A percentile compares a stretch with the other conserved stretches of the same genome.
phyloP scores from a whole-genome alignment of 1,140 invertebrate species.

The Acromyrmex charruanus region DNA sequence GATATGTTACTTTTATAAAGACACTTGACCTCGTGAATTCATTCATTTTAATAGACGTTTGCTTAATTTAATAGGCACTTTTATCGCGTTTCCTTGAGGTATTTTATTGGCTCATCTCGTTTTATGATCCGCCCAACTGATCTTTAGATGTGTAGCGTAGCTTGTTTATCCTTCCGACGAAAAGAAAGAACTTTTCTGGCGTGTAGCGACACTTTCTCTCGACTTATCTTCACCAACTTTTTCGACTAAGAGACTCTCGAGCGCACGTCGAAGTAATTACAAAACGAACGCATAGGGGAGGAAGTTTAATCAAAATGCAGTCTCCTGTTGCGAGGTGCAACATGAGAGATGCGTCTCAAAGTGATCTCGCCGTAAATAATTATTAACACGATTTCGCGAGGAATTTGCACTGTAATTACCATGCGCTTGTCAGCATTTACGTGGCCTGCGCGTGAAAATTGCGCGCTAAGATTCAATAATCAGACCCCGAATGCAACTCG shows the following conservation, averaged over 20 bases:
- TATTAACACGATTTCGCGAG: constrained; percentile 35
- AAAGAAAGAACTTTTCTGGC: background rate
- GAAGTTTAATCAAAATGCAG: constrained; percentile 35
- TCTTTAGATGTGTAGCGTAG: background rate
- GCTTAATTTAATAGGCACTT: too few relatives aligned
- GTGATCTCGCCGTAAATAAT: constrained; percentile 28
- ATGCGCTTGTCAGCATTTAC: constrained; percentile 30
- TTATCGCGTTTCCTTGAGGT: background rate
- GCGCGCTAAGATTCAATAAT: constrained; percentile 35
- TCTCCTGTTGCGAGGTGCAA: background rate
- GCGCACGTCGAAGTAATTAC: constrained; percentile 20
- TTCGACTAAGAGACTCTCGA: constrained; percentile 3
- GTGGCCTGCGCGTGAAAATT: constrained; percentile 9
- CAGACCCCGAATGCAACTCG: background rate
- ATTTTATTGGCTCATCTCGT: constrained; percentile 11
- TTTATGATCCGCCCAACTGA: constrained; percentile 6
- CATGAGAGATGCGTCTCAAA: constrained; percentile 14
- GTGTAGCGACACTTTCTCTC: constrained; percentile 14
- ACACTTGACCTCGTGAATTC: constrained; percentile 16
- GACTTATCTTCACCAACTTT: background rate
- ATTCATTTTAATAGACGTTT: constrained; percentile 15
- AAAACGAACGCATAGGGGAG: background rate
- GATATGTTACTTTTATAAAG: constrained; percentile 1
- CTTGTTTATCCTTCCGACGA: background rate
- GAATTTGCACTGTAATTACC: constrained; percentile 37